These are phyloP conservation scores for Clarias platycephalus DNA, from an alignment of 2,797 vertebrate species.

Conservation along the genomic window DNA sequence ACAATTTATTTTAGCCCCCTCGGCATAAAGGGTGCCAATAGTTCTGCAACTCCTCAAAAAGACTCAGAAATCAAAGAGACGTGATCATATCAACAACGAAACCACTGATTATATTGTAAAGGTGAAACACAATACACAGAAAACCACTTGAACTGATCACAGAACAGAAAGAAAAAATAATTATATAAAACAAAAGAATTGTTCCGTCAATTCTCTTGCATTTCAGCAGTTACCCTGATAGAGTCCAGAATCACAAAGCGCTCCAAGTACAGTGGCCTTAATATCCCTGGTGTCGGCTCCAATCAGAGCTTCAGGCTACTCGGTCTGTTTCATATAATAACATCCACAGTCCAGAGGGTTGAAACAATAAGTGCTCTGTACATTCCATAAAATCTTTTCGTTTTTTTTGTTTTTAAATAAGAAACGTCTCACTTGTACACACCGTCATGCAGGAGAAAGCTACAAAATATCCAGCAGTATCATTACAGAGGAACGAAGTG, in stretches of 20 bases:
- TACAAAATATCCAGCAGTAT: constrained; percentile 76
- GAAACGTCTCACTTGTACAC: constrained; percentile 64
- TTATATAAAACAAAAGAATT: constrained; percentile 4
- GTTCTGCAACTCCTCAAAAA: background rate
- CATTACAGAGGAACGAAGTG: constrained; percentile 64
- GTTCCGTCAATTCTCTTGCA: constrained; percentile 26
- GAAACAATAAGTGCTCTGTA: constrained; percentile 46
- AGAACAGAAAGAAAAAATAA: constrained; percentile 7
- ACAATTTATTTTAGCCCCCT: background rate
- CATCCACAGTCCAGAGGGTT: constrained; percentile 23
- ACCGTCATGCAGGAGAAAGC: constrained; percentile 76
- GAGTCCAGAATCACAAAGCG: constrained; percentile 36
- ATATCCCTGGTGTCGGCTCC: constrained; percentile 32
- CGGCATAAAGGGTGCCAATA: background rate
- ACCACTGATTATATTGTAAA: constrained; percentile 77
- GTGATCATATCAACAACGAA: constrained; percentile 59
- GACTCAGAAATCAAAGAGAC: constrained; percentile 61
- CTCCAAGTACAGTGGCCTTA: constrained; percentile 18
- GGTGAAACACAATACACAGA: constrained; percentile 74
- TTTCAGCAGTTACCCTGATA: constrained; percentile 34
- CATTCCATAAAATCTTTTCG: constrained; percentile 29
- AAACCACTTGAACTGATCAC: constrained; percentile 62
- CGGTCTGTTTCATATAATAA: constrained; percentile 8
- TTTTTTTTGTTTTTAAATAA: constrained; percentile 50
- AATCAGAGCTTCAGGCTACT: constrained; percentile 33